Evolutionary conservation across 2,797 vertebrate genomes (phyloP), one percentile per base, ranked within the genome.

Genomic region (Danio kyathit): DNA sequence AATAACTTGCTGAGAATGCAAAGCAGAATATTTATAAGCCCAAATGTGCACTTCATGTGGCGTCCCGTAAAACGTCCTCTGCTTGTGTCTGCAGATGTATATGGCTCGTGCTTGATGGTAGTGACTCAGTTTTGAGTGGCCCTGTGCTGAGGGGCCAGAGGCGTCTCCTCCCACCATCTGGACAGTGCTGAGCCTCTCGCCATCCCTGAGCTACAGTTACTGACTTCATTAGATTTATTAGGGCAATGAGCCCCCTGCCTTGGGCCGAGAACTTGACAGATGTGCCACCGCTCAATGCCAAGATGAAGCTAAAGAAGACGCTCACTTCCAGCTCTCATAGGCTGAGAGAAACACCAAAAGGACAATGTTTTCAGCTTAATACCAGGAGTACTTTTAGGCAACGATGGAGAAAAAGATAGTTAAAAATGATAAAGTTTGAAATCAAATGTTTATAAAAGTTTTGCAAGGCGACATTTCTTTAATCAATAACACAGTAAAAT

Each of bases 221-320:
- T 72, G 78, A 48, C 67, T 69, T 76, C 70, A 81, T 83, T 84
- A 83, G 81, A 84, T 84, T 86, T 86, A 76, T 79, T 81, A 84
- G 76, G 64, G 84, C 81, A 64, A 72, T 74, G 66, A 65, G 74
- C 83, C 73, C 81, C 79, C 81, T 76, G 71, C 69, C 61, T 52
- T 64, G 48, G 63, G 69, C 21, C 5, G 5, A 56, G 57, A 57
- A 80, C 56, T 48, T 72, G 67, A 85, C 85, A 86, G 83, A 92
- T 93, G 92, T 86, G 90, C 87, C 90, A 89, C 89, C 88, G 88
- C 88, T 90, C 86, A 88, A 71, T 76, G 89, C 89, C 90, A 90
- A 91, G 90, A 93, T 92, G 90, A 90, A 91, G 87, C 91, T 93
- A 88, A 93, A 91, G 88, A 88, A 91, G 91, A 92, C 86, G 89